phyloP scores from a whole-genome alignment of 2,888 invertebrate species.

The Acanthosepion esculentum region DNA sequence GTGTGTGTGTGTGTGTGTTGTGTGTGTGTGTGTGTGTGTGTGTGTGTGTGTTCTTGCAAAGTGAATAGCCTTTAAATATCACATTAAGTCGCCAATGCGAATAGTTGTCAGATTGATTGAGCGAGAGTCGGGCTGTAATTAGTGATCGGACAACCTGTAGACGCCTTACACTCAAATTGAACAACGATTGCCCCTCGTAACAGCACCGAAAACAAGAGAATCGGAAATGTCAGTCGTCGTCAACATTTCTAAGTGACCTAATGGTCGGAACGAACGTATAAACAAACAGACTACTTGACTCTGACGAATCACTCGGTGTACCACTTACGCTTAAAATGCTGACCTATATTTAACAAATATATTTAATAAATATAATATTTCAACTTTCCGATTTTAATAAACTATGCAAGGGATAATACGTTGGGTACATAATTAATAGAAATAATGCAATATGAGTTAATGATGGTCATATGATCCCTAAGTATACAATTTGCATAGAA shows the following conservation, averaged over 20 bases:
- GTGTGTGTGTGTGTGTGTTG: background rate
- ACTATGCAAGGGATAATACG: too few relatives aligned
- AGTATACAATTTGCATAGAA: too few relatives aligned
- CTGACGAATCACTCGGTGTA: background rate
- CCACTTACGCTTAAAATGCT: too few relatives aligned
- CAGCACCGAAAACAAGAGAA: background rate
- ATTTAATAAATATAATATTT: too few relatives aligned
- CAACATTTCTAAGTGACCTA: constrained; percentile 18
- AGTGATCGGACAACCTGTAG: background rate
- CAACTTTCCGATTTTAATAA: too few relatives aligned
- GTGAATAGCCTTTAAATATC: constrained; percentile 10
- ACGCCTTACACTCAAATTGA: background rate
- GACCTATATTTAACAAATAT: too few relatives aligned
- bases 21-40: background rate
- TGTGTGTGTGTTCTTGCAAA: background rate
- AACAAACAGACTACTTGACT: background rate
- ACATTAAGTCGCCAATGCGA: background rate
- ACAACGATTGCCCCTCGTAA: background rate
- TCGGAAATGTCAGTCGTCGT: constrained; percentile 1
- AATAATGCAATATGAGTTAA: too few relatives aligned
- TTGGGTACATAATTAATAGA: too few relatives aligned
- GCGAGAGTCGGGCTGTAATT: constrained; percentile 7
- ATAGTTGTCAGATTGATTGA: constrained; percentile 33
- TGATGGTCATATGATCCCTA: too few relatives aligned
- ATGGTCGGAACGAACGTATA: background rate